Evolutionary conservation across 2,888 invertebrate genomes (phyloP).

Genomic region (Smittia sp.): DNA sequence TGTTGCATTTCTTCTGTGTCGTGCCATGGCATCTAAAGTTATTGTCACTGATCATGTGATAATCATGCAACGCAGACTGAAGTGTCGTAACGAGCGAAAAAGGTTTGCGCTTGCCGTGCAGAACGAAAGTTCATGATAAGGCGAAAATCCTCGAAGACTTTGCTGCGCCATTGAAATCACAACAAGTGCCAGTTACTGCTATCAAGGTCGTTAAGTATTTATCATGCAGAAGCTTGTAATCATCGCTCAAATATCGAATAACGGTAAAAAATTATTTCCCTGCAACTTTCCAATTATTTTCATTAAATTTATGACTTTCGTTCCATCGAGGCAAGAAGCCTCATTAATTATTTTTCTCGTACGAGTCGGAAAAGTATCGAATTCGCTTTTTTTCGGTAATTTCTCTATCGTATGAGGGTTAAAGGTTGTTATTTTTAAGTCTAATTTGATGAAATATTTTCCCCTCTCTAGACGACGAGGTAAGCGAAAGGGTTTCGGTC

Average conservation of each 20-base stretch:
- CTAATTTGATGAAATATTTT: conserved; percentile 18
- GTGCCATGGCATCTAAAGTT: neutral
- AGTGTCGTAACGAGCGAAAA: neutral
- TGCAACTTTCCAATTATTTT: conserved; percentile 27
- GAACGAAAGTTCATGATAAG: neutral
- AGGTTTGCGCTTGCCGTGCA: neutral
- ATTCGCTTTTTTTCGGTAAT: conserved; percentile 1
- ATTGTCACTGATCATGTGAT: conserved; percentile 34
- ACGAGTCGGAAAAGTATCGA: conserved; percentile 28
- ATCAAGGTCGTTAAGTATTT: conserved; percentile 34
- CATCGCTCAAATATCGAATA: conserved; percentile 33
- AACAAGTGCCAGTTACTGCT: conserved; percentile 30
- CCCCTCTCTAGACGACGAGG: conserved; percentile 15
- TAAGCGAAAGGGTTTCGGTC: neutral
- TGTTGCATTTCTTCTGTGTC: neutral
- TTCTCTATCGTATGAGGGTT: conserved; percentile 29
- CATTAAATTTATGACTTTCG: conserved; percentile 15
- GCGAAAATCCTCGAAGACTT: neutral
- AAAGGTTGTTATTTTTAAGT: conserved; percentile 31
- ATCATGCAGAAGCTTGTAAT: neutral
- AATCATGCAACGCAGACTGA: conserved; percentile 10
- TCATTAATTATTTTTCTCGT: conserved; percentile 25
- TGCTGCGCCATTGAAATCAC: neutral
- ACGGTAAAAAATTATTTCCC: conserved; percentile 13
- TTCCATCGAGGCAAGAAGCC: neutral